Evolutionary conservation across 2,113 vertebrate species (phyloP).

Genomic region (Lagopus muta): DNA sequence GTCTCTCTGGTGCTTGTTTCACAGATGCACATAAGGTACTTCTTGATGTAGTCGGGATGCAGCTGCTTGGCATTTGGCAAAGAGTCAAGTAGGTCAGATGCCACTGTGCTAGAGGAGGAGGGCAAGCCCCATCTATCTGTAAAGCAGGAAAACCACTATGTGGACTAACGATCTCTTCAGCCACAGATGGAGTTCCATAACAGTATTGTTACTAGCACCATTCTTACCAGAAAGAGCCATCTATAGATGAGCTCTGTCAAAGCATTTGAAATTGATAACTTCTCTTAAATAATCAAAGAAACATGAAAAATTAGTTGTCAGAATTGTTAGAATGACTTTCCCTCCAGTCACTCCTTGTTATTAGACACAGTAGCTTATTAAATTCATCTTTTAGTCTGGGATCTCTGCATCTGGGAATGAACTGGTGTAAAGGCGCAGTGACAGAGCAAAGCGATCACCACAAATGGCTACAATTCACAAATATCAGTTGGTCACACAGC

Average conservation of each 20-base stretch:
- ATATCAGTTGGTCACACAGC: neutral
- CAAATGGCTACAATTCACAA: neutral
- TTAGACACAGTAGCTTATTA: neutral
- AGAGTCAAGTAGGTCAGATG: neutral
- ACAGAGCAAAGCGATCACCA: neutral
- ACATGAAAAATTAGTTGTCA: neutral
- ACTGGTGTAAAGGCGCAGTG: neutral
- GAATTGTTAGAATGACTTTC: neutral
- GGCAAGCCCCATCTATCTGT: neutral
- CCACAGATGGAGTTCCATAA: neutral
- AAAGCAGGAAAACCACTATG: neutral
- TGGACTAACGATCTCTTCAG: neutral
- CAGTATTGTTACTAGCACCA: neutral
- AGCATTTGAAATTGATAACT: slow-evolving; percentile 12
- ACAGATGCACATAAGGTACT: neutral
- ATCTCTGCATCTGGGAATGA: neutral
- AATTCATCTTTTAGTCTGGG: neutral
- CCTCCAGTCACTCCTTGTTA: neutral
- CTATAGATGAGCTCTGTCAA: neutral
- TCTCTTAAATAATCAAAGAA: slow-evolving; percentile 3
- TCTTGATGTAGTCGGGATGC: rapidly evolving
- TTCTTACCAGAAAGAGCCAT: neutral
- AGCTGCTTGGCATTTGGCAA: neutral
- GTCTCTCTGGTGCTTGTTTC: neutral
- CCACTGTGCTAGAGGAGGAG: neutral